Base-by-base conservation (phyloP, 2,888 invertebrate genomes). In the Caenorhabditis sp. region DNA sequence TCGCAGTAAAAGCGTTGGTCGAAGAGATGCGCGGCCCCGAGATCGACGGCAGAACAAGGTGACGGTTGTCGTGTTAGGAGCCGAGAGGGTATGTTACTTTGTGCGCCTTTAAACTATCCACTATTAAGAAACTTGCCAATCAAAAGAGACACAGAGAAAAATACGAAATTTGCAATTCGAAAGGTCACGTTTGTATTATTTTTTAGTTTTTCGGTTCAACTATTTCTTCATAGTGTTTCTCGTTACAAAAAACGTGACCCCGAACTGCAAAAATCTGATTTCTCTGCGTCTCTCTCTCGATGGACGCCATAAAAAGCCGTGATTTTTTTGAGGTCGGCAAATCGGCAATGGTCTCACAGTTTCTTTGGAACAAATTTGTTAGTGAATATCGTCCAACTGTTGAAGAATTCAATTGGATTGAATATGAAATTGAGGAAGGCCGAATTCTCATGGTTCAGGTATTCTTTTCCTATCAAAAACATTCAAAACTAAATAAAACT, bases 401-500 rank as follows among this genome's bases (percentile, higher is more conserved):
- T 1, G 87, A 87, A 67, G 87, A 87, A 60, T 87, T 88, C 70
- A 83, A 87, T 69, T 87, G 87, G 87, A 80, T 87, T 54, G 87
- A 87, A 67, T 87, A 87, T 71, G 87, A 84, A 27, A 58, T 75
- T 10, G 76, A 75, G 23, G 71, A 76, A 51, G 76, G 71, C 17
- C 27, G 62, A 12, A 62, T 66, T 26, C 59, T 81, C 1, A 78
- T 76, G 70, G 73, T 81, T 37, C 81, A 81, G 70, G 79, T 79
- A 60, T 1, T 10, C 8, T 21, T 66, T 23, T 17, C n/a, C 17
- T 17, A 12, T 21, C 50, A 31, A 60, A 21, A 23, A n/a, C 17
- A 21, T 21, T 21, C 19, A 19, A 50, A 51, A 37, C 53, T 31
- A 17, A 26, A 1, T 24, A n/a, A n/a, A n/a, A n/a, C n/a, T n/a